These are phyloP conservation scores for Oceanodroma leucorhoa DNA, from an alignment of 2,797 vertebrate genomes.

Conservation along the genomic window DNA sequence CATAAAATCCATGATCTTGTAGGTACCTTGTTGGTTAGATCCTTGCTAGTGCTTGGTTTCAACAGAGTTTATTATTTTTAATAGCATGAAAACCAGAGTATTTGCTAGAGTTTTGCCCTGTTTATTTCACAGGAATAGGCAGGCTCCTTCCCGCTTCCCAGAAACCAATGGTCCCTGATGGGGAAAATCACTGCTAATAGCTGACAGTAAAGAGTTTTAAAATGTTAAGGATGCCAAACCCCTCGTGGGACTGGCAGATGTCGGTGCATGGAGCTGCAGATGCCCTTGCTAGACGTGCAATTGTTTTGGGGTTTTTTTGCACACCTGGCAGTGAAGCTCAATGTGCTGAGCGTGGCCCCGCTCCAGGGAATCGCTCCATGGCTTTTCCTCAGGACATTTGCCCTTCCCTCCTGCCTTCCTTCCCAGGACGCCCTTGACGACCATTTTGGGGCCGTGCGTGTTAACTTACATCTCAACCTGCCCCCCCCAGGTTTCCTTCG, in stretches of 20 bases:
- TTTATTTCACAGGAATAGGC: neutral
- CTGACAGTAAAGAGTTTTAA: neutral
- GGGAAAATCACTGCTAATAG: neutral
- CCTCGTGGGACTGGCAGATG: neutral
- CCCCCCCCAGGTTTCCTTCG: slow-evolving; percentile 86
- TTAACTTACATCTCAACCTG: neutral
- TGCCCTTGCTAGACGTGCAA: accelerated
- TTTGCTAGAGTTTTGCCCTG: neutral
- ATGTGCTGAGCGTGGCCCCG: accelerated
- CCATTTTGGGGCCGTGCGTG: accelerated
- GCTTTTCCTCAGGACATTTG: neutral
- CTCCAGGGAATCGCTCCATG: accelerated
- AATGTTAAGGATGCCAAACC: neutral
- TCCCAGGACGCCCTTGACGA: accelerated
- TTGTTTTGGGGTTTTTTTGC: accelerated
- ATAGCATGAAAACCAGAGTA: neutral
- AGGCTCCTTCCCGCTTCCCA: neutral
- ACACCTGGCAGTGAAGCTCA: neutral
- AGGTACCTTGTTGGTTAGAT: neutral
- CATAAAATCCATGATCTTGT: neutral
- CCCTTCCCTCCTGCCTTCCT: neutral
- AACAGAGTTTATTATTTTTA: neutral
- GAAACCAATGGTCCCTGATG: neutral
- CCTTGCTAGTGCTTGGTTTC: neutral
- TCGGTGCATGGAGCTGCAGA: neutral